Evolutionary conservation across 2,888 invertebrate species (phyloP), one percentile per base, ranked within the genome.

Genomic region (Eugnorisma glareosa): DNA sequence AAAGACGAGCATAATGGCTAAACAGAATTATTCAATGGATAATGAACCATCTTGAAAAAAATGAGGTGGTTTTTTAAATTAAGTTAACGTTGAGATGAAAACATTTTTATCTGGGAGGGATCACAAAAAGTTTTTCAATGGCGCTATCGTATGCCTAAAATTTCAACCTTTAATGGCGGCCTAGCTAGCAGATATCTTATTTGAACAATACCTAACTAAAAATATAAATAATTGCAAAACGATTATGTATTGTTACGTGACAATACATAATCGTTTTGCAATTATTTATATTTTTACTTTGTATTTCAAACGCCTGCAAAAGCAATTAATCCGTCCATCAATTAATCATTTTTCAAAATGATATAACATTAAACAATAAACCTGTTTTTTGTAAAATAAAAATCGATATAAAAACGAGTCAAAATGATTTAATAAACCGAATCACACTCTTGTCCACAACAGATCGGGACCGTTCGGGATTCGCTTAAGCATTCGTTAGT

Each of bases 401-500:
- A 43, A 43, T 43, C 24, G n/a, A 63, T 31, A 18, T 43, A 70
- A 75, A 67, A 61, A 18, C 1, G 15, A 69, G 45, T 40, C 73
- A 21, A 59, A 73, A 71, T 57, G 5, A 76, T 66, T 76, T 61
- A 21, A 57, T 24, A 35, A 78, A 74, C 54, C 68, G 64, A 66
- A 69, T 77, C 61, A 37, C 68, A 83, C 66, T 63, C 21, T 45
- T 66, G 45, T 54, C 51, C 51, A 21, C 67, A 67, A 18, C 66
- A 57, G 69, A 51, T 54, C 59, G 24, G 74, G 67, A 68, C 28
- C 77, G 43, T 28, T 24, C 45, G 45, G 66, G 69, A 67, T 84
- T 77, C 83, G 69, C 84, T 81, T 77, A 84, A 81, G 77, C 77
- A 67, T 15, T 61, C 21, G 70, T 61, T 78, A 80, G 74, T 67